Conservation (phyloP, 1,140 invertebrate species). For the Ceratosolen solmsi region DNA sequence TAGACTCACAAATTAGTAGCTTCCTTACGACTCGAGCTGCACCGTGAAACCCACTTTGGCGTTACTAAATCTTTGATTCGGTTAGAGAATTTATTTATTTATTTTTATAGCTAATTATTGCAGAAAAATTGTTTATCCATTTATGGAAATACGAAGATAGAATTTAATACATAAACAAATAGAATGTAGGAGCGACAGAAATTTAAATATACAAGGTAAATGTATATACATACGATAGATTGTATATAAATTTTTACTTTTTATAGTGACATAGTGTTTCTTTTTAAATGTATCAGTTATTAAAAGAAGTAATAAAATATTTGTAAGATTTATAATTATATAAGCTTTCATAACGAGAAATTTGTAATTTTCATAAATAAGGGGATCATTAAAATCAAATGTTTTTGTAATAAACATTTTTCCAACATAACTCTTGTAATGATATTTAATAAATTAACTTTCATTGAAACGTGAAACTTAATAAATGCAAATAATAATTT, state of each 20-base stretch:
- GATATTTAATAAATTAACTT: no score
- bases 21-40: constrained; percentile 41
- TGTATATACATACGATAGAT: constrained; percentile 2
- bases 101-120: background rate
- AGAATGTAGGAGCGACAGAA: background rate
- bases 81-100: background rate
- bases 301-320: constrained; percentile 13
- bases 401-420: background rate
- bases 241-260: background rate
- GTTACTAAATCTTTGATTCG: constrained; percentile 17
- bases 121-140: background rate
- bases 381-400: background rate
- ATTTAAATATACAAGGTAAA: background rate
- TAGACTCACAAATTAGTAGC: constrained; percentile 59
- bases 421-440: background rate
- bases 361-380: background rate
- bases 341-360: background rate
- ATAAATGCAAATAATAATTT: no score
- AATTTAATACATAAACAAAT: background rate
- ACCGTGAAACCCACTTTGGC: constrained; percentile 10
- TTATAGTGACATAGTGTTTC: background rate
- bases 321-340: background rate
- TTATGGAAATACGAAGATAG: background rate
- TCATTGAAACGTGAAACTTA: no score
- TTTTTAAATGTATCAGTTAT: constrained; percentile 1